These are phyloP conservation scores for Oncorhynchus mykiss DNA, from an alignment of 2,113 vertebrate genomes.

Conservation along the genomic window DNA sequence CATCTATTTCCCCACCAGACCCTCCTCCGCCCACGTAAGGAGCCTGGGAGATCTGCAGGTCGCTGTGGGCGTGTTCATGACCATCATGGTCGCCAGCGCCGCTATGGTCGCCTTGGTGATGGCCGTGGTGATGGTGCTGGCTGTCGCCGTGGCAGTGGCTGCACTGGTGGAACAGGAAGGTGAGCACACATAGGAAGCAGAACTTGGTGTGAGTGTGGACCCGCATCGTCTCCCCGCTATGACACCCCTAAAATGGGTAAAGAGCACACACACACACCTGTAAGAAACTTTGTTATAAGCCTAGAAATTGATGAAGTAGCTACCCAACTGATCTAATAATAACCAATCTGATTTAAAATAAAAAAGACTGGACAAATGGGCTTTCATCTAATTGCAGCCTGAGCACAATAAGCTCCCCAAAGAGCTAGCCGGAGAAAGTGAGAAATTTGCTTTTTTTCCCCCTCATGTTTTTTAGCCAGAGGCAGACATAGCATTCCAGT, in stretches of 20 bases:
- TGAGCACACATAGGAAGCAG: slow-evolving; percentile 96
- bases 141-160: slow-evolving; percentile 83
- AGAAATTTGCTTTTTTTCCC: slow-evolving; percentile 41
- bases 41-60: slow-evolving; percentile 82
- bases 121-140: slow-evolving; percentile 67
- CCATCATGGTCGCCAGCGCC: slow-evolving; percentile 72
- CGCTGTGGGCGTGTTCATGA: slow-evolving; percentile 69
- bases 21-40: slow-evolving; percentile 63
- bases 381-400: slow-evolving; percentile 7
- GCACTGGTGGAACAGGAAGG: slow-evolving; percentile 90
- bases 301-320: background rate
- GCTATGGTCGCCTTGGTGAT: slow-evolving; percentile 59
- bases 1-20: slow-evolving; percentile 33
- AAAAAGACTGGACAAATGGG: slow-evolving; percentile 14
- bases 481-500: slow-evolving; percentile 58
- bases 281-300: too few relatives aligned
- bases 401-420: slow-evolving; percentile 33
- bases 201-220: slow-evolving; percentile 94
- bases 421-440: slow-evolving; percentile 20
- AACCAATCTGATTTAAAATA: slow-evolving; percentile 28
- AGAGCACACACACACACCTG: background rate
- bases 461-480: slow-evolving; percentile 38
- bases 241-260: slow-evolving; percentile 57
- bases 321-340: slow-evolving; percentile 32
- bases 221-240: slow-evolving; percentile 80